Percentiles rank a stretch among this genome's conserved stretches.
Evolutionary conservation across 2,113 vertebrate genomes (phyloP).

Genomic region (Urocitellus parryii): DNA sequence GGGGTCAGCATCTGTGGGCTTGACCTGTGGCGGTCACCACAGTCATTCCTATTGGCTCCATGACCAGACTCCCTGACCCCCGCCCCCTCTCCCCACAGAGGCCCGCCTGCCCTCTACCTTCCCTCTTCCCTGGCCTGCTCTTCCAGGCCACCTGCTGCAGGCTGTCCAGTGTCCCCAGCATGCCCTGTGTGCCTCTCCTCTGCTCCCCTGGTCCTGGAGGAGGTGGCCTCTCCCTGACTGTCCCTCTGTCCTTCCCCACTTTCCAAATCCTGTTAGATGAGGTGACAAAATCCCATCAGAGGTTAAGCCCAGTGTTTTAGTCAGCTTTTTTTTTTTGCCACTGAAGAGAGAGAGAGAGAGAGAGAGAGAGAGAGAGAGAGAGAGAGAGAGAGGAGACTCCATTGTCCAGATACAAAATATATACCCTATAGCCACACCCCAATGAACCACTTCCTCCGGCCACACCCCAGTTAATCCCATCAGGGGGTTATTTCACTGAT

Average conservation of each 20-base stretch:
- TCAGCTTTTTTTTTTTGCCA: no score
- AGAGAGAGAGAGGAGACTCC: no score
- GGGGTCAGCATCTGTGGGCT: not conserved
- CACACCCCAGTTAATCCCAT: no score
- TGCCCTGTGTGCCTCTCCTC: fast-evolving
- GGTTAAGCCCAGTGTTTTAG: not conserved
- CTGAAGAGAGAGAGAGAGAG: no score
- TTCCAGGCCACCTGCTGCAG: no score
- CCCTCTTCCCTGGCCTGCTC: not conserved
- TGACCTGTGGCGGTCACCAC: not conserved
- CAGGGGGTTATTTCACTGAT: no score
- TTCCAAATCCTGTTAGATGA: not conserved
- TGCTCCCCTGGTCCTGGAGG: not conserved
- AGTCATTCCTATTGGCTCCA: not conserved
- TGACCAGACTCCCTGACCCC: no score
- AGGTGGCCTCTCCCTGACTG: not conserved
- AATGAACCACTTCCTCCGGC: no score
- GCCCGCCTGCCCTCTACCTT: fast-evolving
- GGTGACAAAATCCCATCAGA: not conserved
- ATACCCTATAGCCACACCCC: no score
- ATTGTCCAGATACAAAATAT: no score
- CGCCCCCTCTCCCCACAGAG: not conserved
- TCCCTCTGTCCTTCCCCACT: not conserved
- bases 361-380: no score
- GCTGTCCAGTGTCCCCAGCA: fast-evolving